A percentile compares a stretch with the other conserved stretches of the same genome.
Conservation (phyloP, 2,888 invertebrate genomes). For the Ormyrus pomaceus region DNA sequence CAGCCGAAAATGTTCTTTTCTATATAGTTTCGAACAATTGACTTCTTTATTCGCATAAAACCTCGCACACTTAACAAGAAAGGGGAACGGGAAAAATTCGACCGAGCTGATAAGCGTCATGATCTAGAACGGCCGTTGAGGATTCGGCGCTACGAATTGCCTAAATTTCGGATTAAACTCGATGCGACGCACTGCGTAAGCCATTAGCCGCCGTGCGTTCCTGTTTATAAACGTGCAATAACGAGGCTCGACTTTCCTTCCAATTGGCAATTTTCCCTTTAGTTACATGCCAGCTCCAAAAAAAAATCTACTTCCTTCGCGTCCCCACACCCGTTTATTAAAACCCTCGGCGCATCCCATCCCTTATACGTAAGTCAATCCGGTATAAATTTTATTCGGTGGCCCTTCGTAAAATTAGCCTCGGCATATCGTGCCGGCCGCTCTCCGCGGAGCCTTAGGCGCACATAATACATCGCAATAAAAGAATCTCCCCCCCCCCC, state of each 20-base stretch:
- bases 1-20: background rate
- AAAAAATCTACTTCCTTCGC: too few species aligned
- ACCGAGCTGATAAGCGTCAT: conserved; percentile 65
- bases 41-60: too few species aligned
- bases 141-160: conserved; percentile 63
- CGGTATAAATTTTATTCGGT: conserved; percentile 40
- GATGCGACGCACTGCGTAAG: conserved; percentile 45
- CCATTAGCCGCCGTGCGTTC: background rate
- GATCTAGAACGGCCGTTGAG: conserved; percentile 66
- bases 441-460: background rate
- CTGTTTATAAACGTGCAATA: background rate
- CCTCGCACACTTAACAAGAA: too few species aligned
- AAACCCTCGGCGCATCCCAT: too few species aligned
- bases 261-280: conserved; percentile 8
- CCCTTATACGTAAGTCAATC: too few species aligned
- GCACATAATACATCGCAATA: conserved; percentile 28
- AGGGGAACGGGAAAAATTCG: conserved; percentile 59
- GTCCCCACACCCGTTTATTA: too few species aligned
- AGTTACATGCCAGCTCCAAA: background rate
- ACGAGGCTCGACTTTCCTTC: background rate
- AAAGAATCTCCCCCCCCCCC: conserved; percentile 23
- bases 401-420: conserved; percentile 45
- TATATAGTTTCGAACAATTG: background rate
- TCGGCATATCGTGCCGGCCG: background rate
- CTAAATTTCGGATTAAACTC: conserved; percentile 65